Conservation (phyloP, 2,113 vertebrate genomes). For the Labeo catla region DNA sequence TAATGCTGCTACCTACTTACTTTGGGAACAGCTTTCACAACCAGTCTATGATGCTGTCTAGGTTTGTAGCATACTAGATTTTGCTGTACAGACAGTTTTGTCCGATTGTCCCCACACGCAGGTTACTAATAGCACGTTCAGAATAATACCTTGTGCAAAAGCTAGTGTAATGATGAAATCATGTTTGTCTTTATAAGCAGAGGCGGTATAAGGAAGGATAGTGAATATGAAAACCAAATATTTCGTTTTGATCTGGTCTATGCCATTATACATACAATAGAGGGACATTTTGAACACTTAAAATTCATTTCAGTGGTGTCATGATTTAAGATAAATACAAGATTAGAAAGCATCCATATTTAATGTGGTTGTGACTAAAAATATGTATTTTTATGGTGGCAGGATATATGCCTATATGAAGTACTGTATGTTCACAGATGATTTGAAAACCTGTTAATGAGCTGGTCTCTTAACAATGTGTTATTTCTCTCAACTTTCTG, state of each 20-base stretch:
- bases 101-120: too few relatives aligned
- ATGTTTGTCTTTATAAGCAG: neutral
- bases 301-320: neutral
- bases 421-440: neutral
- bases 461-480: slow-evolving; percentile 73
- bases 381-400: neutral
- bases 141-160: slow-evolving; percentile 1
- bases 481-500: neutral
- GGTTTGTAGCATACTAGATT: neutral
- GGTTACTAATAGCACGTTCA: neutral
- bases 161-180: neutral
- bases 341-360: neutral
- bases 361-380: neutral
- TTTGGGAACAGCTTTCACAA: neutral
- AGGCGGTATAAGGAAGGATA: neutral
- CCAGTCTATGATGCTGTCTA: neutral
- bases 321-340: neutral
- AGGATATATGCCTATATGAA: neutral
- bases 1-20: neutral
- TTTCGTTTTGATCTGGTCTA: neutral
- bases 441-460: slow-evolving; percentile 66
- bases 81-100: neutral
- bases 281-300: neutral
- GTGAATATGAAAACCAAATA: neutral
- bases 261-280: neutral